Evolutionary conservation across 1,140 invertebrate species (phyloP), one percentile per base, ranked within the genome.

Genomic region (Camponotus vicinus): DNA sequence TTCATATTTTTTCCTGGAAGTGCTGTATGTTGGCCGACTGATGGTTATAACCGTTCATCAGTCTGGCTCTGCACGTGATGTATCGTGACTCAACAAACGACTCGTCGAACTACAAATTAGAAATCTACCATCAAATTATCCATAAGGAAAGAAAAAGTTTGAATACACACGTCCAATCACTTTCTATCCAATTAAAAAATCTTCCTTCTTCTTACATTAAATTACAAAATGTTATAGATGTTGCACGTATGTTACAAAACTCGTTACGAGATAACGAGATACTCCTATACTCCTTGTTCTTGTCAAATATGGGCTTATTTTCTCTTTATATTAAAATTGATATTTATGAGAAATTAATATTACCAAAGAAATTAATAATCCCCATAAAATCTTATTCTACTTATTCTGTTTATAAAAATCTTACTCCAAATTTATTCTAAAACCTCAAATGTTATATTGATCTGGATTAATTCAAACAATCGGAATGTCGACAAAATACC

Each of bases 381-480:
- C 0, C 9, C 7, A 21, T 61, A 15, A 40, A 69, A 64, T 67
- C n/a, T 34, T n/a, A 63, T 13, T 27, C 27, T 27, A 27, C 27
- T 27, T 27, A 27, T 27, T 27, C 27, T 27, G 27, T 27, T 27
- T 27, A 27, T 27, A 27, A 27, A 27, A 27, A 27, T 27, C 27
- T 27, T 27, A 27, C 27, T 27, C 27, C 27, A 27, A 49, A 13
- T 52, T 18, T 52, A 5, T 15, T 52, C 15, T 52, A 18, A 18
- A 52, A 52, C 5, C 1, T 52, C 49, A 5, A 18, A 34, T n/a
- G 13, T 18, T 66, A 27, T 42, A 32, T 82, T 15, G 37, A 73
- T 82, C 3, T 59, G 21, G 9, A 13, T 11, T 79, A 66, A 79
- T 27, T 67, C 18, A 9, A 27, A 42, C n/a, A 27, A 32, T 78